Base-by-base conservation (phyloP, 2,888 invertebrate genomes). In the Troides oblongomaculatus region DNA sequence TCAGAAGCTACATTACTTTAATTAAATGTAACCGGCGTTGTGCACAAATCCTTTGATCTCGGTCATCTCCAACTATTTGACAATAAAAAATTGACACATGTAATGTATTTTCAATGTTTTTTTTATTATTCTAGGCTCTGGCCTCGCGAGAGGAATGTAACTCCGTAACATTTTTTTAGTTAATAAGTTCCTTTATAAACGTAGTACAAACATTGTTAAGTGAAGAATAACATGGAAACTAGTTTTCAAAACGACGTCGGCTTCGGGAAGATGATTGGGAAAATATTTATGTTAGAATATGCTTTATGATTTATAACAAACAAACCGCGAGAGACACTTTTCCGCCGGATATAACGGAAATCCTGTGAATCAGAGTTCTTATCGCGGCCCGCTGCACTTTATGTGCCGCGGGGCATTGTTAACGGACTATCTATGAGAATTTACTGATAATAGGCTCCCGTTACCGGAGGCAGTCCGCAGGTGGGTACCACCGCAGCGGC, bases 231-330 rank as follows among this genome's bases (percentile, higher is more conserved):
- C 21, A 57, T 21, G 57, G 21, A 57, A 21, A 57, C 57, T 57
- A 57, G 57, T 57, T 57, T 57, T 57, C 21, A 21, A 57, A 57
- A 57, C 57, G 57, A 5, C 57, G 21, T 8, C 21, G n/a, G 57
- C 21, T 21, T 21, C 57, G 4, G 57, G 21, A 12, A 57, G 21
- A 57, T 57, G 57, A 57, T 57, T 57, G 57, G 21, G 18, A 57
- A 57, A 57, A 57, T 57, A 57, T 57, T 57, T n/a, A 57, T 21
- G 57, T 57, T 21, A 18, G 10, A 21, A 57, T 57, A 57, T 57
- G 21, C 57, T n/a, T 57, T 57, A 57, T 57, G 57, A 57, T 57
- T 57, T 57, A 57, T 57, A 57, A 21, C 57, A 57, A 57, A 57
- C 57, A 57, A 21, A 57, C 57, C 21, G 23, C 6, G 21, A 57